Conservation (phyloP, 1,140 invertebrate genomes). For the Pteromalus puparum region DNA sequence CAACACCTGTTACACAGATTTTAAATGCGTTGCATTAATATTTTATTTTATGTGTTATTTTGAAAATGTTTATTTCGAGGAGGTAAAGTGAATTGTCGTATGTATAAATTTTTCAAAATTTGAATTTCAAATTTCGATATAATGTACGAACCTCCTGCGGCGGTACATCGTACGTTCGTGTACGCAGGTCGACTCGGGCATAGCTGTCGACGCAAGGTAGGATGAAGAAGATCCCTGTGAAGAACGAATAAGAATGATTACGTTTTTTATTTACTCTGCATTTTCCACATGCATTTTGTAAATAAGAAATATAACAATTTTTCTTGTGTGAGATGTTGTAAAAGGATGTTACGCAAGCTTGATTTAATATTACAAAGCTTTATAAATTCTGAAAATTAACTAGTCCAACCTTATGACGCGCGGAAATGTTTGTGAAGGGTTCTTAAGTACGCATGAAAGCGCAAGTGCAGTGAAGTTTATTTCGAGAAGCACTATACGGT, state of each 20-base stretch:
- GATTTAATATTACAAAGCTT: background rate
- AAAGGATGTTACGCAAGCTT: slow-evolving; percentile 28
- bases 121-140: slow-evolving; percentile 10
- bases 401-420: no score
- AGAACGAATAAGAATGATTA: slow-evolving; percentile 53
- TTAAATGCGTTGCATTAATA: slow-evolving; percentile 26
- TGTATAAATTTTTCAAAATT: background rate
- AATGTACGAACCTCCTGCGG: slow-evolving; percentile 89
- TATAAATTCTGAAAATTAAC: no score
- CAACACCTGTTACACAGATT: slow-evolving; percentile 80
- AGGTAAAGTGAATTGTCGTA: background rate
- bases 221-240: slow-evolving; percentile 94
- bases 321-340: no score
- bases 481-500: no score
- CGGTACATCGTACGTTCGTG: slow-evolving; percentile 94
- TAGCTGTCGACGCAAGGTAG: slow-evolving; percentile 96
- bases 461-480: no score
- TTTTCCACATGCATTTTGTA: no score
- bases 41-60: background rate
- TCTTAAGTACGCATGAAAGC: no score
- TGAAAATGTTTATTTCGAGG: no score
- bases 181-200: slow-evolving; percentile 92
- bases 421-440: no score
- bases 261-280: background rate
- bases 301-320: no score